Evolutionary conservation across 2,888 invertebrate genomes (phyloP).

Genomic region (Macaria notata): DNA sequence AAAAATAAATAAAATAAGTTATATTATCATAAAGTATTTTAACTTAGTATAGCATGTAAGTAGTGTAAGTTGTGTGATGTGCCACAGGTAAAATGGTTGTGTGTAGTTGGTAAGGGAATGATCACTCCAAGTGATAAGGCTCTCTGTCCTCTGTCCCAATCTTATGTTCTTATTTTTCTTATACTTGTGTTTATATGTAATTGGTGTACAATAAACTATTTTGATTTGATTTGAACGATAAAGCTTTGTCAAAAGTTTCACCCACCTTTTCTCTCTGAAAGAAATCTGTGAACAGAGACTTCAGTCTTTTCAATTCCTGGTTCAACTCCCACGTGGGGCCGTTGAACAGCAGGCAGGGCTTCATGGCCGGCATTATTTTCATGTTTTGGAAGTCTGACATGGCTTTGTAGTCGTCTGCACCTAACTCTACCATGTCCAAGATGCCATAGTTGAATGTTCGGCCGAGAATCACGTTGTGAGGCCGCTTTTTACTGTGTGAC

Average conservation of each 20-base stretch:
- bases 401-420: conserved; percentile 91
- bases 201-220: too few species aligned
- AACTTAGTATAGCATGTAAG: too few species aligned
- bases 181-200: too few species aligned
- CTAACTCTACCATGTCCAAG: conserved; percentile 98
- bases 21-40: too few species aligned
- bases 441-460: conserved; percentile 94
- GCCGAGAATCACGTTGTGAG: conserved; percentile 94
- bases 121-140: too few species aligned
- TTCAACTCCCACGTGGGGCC: conserved; percentile 95
- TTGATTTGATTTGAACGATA: not conserved
- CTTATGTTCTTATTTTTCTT: too few species aligned
- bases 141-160: too few species aligned
- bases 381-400: conserved; percentile 90
- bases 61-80: too few species aligned
- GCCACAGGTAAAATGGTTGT: too few species aligned
- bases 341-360: conserved; percentile 95
- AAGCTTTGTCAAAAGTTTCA: not conserved
- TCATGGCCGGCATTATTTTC: conserved; percentile 90
- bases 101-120: too few species aligned
- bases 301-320: conserved; percentile 90
- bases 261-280: conserved; percentile 90
- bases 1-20: too few species aligned
- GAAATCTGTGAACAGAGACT: conserved; percentile 95
- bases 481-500: conserved; percentile 96